These are phyloP conservation scores for Amphipyra tragopoginis DNA, from an alignment of 2,888 invertebrate species.

Conservation along the genomic window DNA sequence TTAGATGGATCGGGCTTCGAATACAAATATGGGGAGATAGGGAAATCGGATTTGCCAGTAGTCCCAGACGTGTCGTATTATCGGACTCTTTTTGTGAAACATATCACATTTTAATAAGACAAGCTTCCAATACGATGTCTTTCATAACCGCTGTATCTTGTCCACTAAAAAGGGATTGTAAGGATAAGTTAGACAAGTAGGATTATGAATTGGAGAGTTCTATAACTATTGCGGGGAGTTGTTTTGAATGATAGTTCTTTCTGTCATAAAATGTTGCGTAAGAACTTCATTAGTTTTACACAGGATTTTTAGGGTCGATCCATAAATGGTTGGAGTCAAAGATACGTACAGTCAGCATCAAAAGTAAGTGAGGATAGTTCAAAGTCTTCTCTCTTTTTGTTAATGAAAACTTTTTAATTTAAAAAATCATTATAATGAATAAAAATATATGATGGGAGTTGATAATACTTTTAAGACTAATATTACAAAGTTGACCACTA, in stretches of 20 bases:
- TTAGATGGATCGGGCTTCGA: constrained; percentile 88
- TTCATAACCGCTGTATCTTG: constrained; percentile 57
- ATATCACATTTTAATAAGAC: constrained; percentile 82
- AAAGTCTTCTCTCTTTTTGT: too few species aligned
- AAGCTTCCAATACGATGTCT: constrained; percentile 61
- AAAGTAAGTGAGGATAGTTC: too few species aligned
- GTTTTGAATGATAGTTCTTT: background rate
- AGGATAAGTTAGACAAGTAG: constrained; percentile 18
- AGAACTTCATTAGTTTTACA: too few species aligned
- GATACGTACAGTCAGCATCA: too few species aligned
- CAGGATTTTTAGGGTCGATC: too few species aligned
- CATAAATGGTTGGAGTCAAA: too few species aligned
- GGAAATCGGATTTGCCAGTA: constrained; percentile 88
- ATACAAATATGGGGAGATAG: constrained; percentile 89
- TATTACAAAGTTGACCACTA: background rate
- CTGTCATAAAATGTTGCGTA: too few species aligned
- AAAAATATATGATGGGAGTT: too few species aligned
- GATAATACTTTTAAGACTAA: too few species aligned
- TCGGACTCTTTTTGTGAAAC: constrained; percentile 83
- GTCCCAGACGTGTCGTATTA: constrained; percentile 87
- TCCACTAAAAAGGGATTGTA: constrained; percentile 41
- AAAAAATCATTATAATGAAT: too few species aligned
- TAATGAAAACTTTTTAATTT: too few species aligned
- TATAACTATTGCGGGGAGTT: background rate
- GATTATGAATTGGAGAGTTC: constrained; percentile 1